These are phyloP conservation scores for Flabesymbios commensalis DNA, from an alignment of 2,888 invertebrate species.

Conservation along the genomic window DNA sequence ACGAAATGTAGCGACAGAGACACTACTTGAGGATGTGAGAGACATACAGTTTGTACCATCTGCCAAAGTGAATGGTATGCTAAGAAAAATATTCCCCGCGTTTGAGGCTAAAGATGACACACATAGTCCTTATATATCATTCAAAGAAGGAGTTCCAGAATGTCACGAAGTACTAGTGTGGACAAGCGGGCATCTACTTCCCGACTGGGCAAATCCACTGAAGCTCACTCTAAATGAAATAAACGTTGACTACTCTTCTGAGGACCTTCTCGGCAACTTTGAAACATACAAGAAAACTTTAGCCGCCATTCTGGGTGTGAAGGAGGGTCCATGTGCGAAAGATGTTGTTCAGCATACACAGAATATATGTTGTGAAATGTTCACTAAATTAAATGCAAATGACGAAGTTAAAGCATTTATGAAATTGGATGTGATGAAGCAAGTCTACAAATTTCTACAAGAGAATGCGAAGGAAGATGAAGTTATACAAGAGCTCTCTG, in stretches of 20 bases:
- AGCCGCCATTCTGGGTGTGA: slow-evolving; percentile 24
- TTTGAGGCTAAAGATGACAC: slow-evolving; percentile 4
- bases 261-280: not conserved
- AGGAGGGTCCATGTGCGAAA: slow-evolving; percentile 25
- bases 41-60: slow-evolving; percentile 37
- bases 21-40: slow-evolving; percentile 22
- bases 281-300: slow-evolving; percentile 23
- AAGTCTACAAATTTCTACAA: slow-evolving; percentile 34
- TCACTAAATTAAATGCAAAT: not conserved
- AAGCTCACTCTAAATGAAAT: slow-evolving; percentile 28
- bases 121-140: slow-evolving; percentile 28
- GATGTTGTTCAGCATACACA: slow-evolving; percentile 28
- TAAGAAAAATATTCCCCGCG: slow-evolving; percentile 25
- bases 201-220: slow-evolving; percentile 39
- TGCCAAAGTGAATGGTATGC: slow-evolving; percentile 23
- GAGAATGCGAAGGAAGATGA: slow-evolving; percentile 13
- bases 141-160: slow-evolving; percentile 34
- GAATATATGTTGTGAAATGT: slow-evolving; percentile 18
- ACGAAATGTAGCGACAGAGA: slow-evolving; percentile 17
- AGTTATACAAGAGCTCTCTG: not conserved
- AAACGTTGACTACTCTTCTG: slow-evolving; percentile 3
- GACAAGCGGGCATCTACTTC: slow-evolving; percentile 33
- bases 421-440: slow-evolving; percentile 37
- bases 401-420: slow-evolving; percentile 28
- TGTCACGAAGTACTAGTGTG: slow-evolving; percentile 33